Conservation (phyloP, 2,797 vertebrate species). For the Cyclura pinguis region DNA sequence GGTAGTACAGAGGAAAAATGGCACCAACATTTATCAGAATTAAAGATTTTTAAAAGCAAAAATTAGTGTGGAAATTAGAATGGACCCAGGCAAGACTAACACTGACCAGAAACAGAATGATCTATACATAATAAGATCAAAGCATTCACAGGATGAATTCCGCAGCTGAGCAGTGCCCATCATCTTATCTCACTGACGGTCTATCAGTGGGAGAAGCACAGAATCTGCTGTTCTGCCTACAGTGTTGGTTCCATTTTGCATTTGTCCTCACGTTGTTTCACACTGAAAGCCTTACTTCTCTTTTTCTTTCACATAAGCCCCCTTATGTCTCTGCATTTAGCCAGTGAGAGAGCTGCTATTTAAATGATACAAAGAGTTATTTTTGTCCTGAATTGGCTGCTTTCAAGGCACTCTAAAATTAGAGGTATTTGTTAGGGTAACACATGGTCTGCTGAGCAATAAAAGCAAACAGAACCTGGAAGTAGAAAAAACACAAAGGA, state of each 20-base stretch:
- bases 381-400: conserved; percentile 37
- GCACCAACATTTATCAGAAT: too few relatives aligned
- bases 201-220: conserved; percentile 8
- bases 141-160: neutral
- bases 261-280: conserved; percentile 23
- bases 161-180: conserved; percentile 7
- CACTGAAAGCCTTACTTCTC: conserved; percentile 24
- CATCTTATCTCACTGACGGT: conserved; percentile 15
- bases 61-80: neutral
- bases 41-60: neutral
- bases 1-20: neutral
- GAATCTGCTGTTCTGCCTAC: neutral
- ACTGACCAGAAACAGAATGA: neutral
- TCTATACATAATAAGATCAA: neutral
- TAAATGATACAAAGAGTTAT: conserved; percentile 41
- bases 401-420: conserved; percentile 37
- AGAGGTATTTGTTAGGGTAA: conserved; percentile 26
- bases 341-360: conserved; percentile 36
- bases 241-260: conserved; percentile 14
- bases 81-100: neutral
- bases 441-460: conserved; percentile 18
- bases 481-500: conserved; percentile 22
- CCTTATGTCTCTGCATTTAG: conserved; percentile 22
- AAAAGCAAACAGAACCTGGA: neutral
- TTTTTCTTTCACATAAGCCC: conserved; percentile 3